Conservation (phyloP, 2,113 vertebrate genomes). For the Amazona vittata region DNA sequence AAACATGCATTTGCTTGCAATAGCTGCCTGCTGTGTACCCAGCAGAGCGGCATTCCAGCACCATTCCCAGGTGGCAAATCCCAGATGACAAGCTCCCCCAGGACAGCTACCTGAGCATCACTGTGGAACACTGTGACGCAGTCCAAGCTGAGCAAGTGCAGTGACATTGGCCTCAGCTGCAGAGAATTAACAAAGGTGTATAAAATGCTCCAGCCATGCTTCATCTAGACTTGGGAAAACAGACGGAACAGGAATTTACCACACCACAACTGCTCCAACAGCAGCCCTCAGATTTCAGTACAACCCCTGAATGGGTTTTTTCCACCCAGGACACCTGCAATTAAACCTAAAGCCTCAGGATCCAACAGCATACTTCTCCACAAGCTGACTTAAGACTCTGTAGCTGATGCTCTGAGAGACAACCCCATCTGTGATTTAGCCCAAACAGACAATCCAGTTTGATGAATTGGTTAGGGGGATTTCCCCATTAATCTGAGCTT, state of each 20-base stretch:
- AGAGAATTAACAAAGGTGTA: neutral
- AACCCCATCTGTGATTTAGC: neutral
- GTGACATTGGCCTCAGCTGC: accelerated
- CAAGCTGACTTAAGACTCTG: neutral
- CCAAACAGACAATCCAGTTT: neutral
- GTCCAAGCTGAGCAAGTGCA: neutral
- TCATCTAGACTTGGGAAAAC: neutral
- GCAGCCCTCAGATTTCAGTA: neutral
- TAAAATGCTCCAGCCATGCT: accelerated
- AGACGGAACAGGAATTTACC: neutral
- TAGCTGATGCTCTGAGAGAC: neutral
- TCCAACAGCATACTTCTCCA: neutral
- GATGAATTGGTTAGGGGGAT: neutral
- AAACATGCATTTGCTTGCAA: neutral
- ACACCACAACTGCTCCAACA: neutral
- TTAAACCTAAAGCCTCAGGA: neutral
- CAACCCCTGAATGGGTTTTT: neutral
- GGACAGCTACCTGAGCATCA: accelerated
- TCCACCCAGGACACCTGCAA: neutral
- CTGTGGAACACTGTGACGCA: accelerated
- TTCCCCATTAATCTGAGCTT: neutral
- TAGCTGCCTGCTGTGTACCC: accelerated
- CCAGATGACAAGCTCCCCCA: neutral
- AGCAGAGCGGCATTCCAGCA: neutral
- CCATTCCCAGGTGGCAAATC: neutral